These are phyloP conservation scores for Nineta flava DNA, from an alignment of 2,888 invertebrate genomes.

Conservation along the genomic window DNA sequence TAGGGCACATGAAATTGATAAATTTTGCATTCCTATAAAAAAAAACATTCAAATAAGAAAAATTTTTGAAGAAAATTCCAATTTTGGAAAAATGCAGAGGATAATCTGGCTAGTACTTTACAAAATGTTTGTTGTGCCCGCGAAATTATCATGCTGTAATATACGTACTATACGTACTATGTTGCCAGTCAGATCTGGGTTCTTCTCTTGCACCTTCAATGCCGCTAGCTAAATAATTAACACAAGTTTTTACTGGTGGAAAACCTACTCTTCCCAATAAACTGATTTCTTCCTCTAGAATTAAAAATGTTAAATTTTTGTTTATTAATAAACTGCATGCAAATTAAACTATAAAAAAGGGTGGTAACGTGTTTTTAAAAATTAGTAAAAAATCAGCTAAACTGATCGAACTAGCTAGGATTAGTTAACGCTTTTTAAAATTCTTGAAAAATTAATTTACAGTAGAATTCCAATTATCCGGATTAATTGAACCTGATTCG, in stretches of 20 bases:
- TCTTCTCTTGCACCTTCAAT: slow-evolving; percentile 51
- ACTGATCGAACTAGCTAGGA: not conserved
- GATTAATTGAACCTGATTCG: no score
- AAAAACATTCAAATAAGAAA: not conserved
- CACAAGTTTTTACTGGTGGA: slow-evolving; percentile 52
- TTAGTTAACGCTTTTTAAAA: not conserved
- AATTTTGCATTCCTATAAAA: slow-evolving; percentile 77
- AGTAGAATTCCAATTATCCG: no score
- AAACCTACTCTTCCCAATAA: slow-evolving; percentile 48
- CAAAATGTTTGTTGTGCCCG: not conserved
- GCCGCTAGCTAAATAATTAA: slow-evolving; percentile 61
- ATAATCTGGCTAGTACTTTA: not conserved
- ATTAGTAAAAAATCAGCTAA: no score
- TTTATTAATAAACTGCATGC: not conserved
- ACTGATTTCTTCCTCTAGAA: slow-evolving; percentile 53
- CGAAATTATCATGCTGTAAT: no score
- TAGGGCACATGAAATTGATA: slow-evolving; percentile 86
- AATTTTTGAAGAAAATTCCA: not conserved
- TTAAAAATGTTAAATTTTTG: slow-evolving; percentile 1
- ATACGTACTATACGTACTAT: slow-evolving; percentile 37
- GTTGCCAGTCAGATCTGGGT: slow-evolving; percentile 64
- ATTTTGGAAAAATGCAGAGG: no score
- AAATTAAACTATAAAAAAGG: not conserved
- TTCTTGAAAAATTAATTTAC: no score
- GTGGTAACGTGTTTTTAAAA: no score